These are phyloP conservation scores for Brachynemurus nebulosus DNA, from an alignment of 2,888 invertebrate species.

Conservation along the genomic window DNA sequence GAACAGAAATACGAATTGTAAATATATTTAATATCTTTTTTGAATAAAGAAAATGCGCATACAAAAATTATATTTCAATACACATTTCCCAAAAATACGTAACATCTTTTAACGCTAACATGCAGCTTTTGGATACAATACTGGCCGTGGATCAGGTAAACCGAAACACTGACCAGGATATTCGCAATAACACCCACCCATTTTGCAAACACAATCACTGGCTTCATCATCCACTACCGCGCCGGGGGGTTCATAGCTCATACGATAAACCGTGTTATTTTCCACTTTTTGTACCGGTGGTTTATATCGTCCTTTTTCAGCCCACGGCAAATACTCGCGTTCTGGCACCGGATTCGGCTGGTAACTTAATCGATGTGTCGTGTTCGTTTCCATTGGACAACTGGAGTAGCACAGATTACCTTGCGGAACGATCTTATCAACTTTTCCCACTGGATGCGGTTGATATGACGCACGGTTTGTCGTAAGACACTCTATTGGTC, in stretches of 20 bases:
- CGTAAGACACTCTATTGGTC: conserved; percentile 35
- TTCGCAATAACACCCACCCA: not conserved
- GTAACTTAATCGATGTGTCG: conserved; percentile 32
- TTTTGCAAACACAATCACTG: not conserved
- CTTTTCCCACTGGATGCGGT: conserved; percentile 31
- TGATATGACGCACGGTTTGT: conserved; percentile 41
- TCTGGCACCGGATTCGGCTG: conserved; percentile 31
- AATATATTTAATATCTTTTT: too few species aligned
- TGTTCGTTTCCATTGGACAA: conserved; percentile 18
- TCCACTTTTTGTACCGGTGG: conserved; percentile 44
- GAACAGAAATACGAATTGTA: too few species aligned
- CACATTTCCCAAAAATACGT: too few species aligned
- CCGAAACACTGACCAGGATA: conserved; percentile 5
- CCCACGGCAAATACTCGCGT: conserved; percentile 32
- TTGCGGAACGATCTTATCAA: conserved; percentile 24
- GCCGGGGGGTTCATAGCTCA: conserved; percentile 34
- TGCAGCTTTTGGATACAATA: not conserved
- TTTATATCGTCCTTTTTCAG: conserved; percentile 33
- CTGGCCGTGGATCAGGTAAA: not conserved
- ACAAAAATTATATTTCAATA: too few species aligned
- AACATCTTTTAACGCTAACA: too few species aligned
- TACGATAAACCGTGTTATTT: conserved; percentile 46
- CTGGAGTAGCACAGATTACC: conserved; percentile 23
- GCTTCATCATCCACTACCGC: not conserved
- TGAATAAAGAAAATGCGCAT: too few species aligned